Percentiles rank a stretch among this genome's conserved stretches.
Conservation (phyloP, 2,797 vertebrate genomes). For the Peromyscus nudipes region DNA sequence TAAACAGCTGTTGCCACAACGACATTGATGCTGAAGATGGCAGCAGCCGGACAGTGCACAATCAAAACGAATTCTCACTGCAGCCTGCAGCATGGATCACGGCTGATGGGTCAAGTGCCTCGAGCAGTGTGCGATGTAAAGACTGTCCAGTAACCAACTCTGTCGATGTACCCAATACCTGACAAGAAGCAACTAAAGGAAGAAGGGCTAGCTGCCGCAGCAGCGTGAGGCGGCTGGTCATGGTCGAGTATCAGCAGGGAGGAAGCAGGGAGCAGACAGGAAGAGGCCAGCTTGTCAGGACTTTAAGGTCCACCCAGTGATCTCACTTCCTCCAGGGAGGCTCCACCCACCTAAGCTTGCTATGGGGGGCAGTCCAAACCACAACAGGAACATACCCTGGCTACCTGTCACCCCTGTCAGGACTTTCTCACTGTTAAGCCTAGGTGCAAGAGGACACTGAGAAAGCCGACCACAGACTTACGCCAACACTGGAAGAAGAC, state of each 20-base stretch:
- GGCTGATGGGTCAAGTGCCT: background rate
- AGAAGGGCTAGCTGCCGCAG: background rate
- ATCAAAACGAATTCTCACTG: background rate
- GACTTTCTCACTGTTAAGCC: no score
- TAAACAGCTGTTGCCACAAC: background rate
- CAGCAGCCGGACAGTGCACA: background rate
- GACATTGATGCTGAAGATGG: background rate
- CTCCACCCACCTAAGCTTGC: background rate
- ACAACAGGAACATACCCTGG: background rate
- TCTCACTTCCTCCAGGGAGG: background rate
- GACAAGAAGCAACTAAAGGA: background rate
- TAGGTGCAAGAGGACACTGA: background rate
- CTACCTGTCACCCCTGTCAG: background rate
- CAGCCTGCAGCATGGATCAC: background rate
- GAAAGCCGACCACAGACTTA: background rate
- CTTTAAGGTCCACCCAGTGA: no score
- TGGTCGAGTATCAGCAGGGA: background rate
- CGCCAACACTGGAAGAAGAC: background rate
- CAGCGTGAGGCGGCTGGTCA: background rate
- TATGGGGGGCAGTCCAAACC: background rate
- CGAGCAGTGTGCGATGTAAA: no score
- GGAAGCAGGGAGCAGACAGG: background rate
- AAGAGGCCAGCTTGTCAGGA: background rate
- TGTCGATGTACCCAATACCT: background rate
- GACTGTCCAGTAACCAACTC: background rate